phyloP scores from a whole-genome alignment of 1,140 invertebrate genomes.

The Drosophila insularis region DNA sequence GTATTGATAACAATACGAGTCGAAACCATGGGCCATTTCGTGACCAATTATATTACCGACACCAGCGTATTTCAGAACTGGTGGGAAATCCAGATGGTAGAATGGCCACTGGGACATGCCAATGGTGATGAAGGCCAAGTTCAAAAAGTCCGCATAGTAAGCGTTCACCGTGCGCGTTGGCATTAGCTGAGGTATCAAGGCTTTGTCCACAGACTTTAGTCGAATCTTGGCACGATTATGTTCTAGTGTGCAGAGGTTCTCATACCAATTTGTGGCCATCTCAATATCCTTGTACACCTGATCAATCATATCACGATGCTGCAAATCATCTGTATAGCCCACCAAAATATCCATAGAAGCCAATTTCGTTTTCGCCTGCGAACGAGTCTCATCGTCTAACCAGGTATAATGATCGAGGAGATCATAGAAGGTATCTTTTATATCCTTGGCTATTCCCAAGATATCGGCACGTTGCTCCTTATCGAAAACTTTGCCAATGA shows the following conservation, averaged over 20 bases:
- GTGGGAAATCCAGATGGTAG: constrained; percentile 62
- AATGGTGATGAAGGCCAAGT: constrained; percentile 79
- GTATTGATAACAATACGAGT: constrained; percentile 89
- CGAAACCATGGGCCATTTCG: constrained; percentile 88
- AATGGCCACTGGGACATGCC: constrained; percentile 74
- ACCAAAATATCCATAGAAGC: constrained; percentile 69
- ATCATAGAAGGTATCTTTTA: constrained; percentile 67
- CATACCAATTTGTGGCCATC: constrained; percentile 56
- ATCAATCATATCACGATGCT: constrained; percentile 60
- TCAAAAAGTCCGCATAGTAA: constrained; percentile 74
- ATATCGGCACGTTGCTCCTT: constrained; percentile 60
- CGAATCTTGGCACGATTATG: constrained; percentile 47
- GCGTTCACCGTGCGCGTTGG: constrained; percentile 71
- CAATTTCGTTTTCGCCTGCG: constrained; percentile 64
- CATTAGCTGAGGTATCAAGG: constrained; percentile 66
- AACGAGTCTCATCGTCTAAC: constrained; percentile 74
- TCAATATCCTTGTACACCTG: constrained; percentile 49
- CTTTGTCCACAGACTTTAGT: constrained; percentile 64
- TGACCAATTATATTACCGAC: constrained; percentile 88
- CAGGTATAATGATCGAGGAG: constrained; percentile 64
- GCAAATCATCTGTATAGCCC: constrained; percentile 72
- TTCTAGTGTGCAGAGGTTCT: constrained; percentile 59
- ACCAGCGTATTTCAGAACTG: constrained; percentile 84
- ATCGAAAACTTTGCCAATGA: constrained; percentile 65
- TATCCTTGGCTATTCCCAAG: constrained; percentile 52